Base-by-base conservation (phyloP, 2,797 vertebrate genomes). In the Neostethus bicornis region DNA sequence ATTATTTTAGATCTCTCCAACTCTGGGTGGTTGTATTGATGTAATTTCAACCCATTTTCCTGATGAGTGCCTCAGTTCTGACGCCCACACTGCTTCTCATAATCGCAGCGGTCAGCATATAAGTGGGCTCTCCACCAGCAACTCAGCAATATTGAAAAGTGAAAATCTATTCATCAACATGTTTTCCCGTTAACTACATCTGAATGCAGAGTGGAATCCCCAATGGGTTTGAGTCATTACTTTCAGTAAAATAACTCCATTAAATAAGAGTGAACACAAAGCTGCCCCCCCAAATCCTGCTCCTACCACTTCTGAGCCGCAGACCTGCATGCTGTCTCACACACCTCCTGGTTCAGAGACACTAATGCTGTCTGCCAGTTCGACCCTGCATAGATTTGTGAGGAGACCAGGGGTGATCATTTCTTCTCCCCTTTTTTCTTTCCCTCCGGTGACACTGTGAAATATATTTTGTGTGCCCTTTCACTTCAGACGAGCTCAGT, bases 401-500 rank as follows among this genome's bases (percentile, higher is more conserved):
- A 80, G 76, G 73, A 77, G 79, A 81, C 75, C 79, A 76, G 72
- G 76, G 81, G 85, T 85, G 86, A 89, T 89, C 73, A 83, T 85
- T 86, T 72, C 81, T 73, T 63, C 54, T 58, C 45, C 47, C 34
- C 31, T 71, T 73, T 74, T 60, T 61, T 66, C 16, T 65, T 70
- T 73, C 81, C 86, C 86, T 83, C 74, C 82, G 85, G 88, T 89
- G 86, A 88, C 88, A 83, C 82, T 79, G 70, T 90, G 85, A 90
- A 88, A 89, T 90, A 88, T 87, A 89, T 90, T 87, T 89, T 85
- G 82, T 84, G 81, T 90, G 89, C 88, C 89, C 87, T 90, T 91
- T 91, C 87, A 79, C 85, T 87, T 90, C 85, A 88, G 81, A 88
- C 71, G 84, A 77, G 81, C 85, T 82, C 87, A 79, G 81, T 85